These are phyloP conservation scores for Hypselothyrea guttata DNA, from an alignment of 2,888 invertebrate species.

Conservation along the genomic window DNA sequence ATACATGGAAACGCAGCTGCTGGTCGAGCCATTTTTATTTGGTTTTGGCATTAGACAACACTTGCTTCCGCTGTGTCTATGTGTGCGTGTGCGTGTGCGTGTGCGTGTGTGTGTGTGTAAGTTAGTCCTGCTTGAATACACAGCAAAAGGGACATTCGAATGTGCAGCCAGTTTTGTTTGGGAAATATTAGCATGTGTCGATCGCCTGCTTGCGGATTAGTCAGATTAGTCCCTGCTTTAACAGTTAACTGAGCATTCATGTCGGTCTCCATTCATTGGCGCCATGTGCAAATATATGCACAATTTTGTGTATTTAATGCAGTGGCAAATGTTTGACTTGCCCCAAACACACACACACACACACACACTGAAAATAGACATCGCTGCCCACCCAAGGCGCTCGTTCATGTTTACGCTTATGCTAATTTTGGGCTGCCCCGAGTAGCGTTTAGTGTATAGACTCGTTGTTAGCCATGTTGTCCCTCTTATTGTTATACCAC, in stretches of 20 bases:
- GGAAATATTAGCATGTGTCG: constrained; percentile 15
- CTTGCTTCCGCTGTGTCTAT: neutral
- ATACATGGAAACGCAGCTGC: constrained; percentile 30
- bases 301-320: constrained; percentile 69
- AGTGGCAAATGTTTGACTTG: constrained; percentile 66
- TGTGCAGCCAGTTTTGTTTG: constrained; percentile 12
- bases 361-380: constrained; percentile 22
- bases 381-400: constrained; percentile 27
- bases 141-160: constrained; percentile 9
- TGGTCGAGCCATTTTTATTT: constrained; percentile 58
- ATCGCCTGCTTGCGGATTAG: constrained; percentile 21
- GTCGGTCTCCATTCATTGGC: constrained; percentile 9
- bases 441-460: constrained; percentile 42
- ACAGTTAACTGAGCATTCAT: constrained; percentile 12
- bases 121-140: constrained; percentile 41
- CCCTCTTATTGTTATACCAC: constrained; percentile 9
- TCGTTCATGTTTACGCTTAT: constrained; percentile 69
- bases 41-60: constrained; percentile 62
- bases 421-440: constrained; percentile 61
- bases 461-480: constrained; percentile 15
- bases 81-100: constrained; percentile 4
- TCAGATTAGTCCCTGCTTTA: neutral
- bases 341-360: constrained; percentile 20
- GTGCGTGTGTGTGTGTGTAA: constrained; percentile 9
- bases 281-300: constrained; percentile 48